Evolutionary conservation across 1,140 invertebrate species (phyloP).

Genomic region (Anoplophora glabripennis): DNA sequence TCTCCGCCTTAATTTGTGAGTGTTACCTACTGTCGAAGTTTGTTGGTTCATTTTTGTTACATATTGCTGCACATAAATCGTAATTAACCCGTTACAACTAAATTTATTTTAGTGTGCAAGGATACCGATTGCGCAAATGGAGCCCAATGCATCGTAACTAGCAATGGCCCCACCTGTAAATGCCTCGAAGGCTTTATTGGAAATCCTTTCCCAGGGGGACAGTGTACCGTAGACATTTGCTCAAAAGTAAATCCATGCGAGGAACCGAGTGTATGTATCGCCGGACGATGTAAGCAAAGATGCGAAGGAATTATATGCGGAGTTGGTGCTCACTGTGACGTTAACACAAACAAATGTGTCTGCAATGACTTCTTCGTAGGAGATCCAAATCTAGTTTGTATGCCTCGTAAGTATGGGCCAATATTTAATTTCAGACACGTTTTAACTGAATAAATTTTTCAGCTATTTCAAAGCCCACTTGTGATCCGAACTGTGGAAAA

Average conservation of each 20-base stretch:
- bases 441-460: constrained; percentile 43
- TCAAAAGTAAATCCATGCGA: constrained; percentile 72
- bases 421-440: neutral
- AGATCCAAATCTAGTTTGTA: constrained; percentile 83
- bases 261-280: constrained; percentile 75
- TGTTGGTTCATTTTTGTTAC: no score
- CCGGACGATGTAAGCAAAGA: constrained; percentile 77
- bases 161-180: constrained; percentile 80
- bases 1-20: no score
- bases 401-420: constrained; percentile 75
- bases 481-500: constrained; percentile 72
- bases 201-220: constrained; percentile 87
- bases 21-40: no score
- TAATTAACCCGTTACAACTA: neutral
- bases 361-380: constrained; percentile 85
- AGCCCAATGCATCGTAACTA: constrained; percentile 83
- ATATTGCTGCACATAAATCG: no score
- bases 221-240: constrained; percentile 77
- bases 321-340: constrained; percentile 77
- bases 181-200: constrained; percentile 81
- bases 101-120: constrained; percentile 65
- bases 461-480: constrained; percentile 75
- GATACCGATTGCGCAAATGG: constrained; percentile 75
- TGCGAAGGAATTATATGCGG: constrained; percentile 83
- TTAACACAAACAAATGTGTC: constrained; percentile 74